These are phyloP conservation scores for Cephonodes hylas DNA, from an alignment of 2,888 invertebrate genomes.

Conservation along the genomic window DNA sequence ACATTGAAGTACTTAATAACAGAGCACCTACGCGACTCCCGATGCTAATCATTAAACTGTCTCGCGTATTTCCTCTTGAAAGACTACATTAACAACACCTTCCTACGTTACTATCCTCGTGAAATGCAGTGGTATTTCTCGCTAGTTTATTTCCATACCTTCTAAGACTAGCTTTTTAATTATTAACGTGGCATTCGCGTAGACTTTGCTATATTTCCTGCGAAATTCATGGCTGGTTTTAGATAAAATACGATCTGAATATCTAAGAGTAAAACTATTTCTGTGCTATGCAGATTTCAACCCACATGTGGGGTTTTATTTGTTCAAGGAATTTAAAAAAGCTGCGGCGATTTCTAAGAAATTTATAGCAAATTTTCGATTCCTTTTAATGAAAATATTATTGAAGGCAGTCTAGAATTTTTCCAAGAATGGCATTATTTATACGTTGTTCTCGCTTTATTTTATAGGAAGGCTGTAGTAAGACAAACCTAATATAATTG, in stretches of 20 bases:
- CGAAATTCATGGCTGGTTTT: background rate
- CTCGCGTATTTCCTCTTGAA: background rate
- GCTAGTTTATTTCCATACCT: background rate
- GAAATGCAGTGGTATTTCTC: background rate
- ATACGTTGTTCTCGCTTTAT: too few species aligned
- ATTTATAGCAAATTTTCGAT: too few species aligned
- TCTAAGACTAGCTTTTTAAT: conserved; percentile 1
- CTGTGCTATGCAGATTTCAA: background rate
- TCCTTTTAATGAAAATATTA: too few species aligned
- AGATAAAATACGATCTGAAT: background rate
- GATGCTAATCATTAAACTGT: background rate
- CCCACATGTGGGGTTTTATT: background rate
- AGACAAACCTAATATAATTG: too few species aligned
- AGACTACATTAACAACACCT: background rate
- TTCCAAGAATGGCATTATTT: too few species aligned
- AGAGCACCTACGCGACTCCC: too few species aligned
- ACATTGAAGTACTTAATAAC: too few species aligned
- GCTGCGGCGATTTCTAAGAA: background rate
- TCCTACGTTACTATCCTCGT: background rate
- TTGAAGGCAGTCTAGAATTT: too few species aligned
- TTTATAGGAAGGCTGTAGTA: too few species aligned
- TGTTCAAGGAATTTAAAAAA: background rate
- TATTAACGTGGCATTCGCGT: background rate
- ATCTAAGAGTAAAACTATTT: background rate
- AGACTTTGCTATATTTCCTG: background rate